phyloP scores from a whole-genome alignment of 2,888 invertebrate species.

The Cerceris rybyensis region DNA sequence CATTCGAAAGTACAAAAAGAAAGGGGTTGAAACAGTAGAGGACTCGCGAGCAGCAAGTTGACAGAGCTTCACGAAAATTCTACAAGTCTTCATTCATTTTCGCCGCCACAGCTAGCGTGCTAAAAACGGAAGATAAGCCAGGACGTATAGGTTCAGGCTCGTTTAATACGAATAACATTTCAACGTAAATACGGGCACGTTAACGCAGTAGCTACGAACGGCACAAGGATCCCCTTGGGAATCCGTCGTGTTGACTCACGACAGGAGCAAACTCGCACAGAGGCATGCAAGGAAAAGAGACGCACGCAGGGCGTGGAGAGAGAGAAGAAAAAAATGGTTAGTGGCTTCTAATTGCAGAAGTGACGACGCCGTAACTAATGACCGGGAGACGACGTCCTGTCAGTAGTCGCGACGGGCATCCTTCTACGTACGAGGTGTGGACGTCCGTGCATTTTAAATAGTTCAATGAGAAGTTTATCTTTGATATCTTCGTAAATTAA shows the following conservation, averaged over 20 bases:
- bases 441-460: constrained; percentile 61
- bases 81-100: neutral
- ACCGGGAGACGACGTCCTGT: constrained; percentile 75
- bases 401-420: constrained; percentile 69
- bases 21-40: too few species aligned
- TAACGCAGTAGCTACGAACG: constrained; percentile 25
- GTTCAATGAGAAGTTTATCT: constrained; percentile 53
- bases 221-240: constrained; percentile 53
- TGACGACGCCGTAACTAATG: constrained; percentile 81
- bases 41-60: too few species aligned
- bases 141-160: neutral
- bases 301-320: constrained; percentile 10
- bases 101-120: neutral
- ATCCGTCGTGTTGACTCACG: constrained; percentile 50
- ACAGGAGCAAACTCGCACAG: constrained; percentile 52
- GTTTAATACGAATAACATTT: constrained; percentile 2
- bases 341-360: constrained; percentile 80
- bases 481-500: neutral
- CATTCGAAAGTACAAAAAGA: too few species aligned
- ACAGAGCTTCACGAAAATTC: too few species aligned
- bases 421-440: constrained; percentile 69
- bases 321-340: constrained; percentile 63
- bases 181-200: constrained; percentile 18
- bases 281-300: constrained; percentile 16
- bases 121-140: neutral